These are phyloP conservation scores for Spodoptera picta DNA, from an alignment of 2,888 invertebrate species.

Conservation along the genomic window DNA sequence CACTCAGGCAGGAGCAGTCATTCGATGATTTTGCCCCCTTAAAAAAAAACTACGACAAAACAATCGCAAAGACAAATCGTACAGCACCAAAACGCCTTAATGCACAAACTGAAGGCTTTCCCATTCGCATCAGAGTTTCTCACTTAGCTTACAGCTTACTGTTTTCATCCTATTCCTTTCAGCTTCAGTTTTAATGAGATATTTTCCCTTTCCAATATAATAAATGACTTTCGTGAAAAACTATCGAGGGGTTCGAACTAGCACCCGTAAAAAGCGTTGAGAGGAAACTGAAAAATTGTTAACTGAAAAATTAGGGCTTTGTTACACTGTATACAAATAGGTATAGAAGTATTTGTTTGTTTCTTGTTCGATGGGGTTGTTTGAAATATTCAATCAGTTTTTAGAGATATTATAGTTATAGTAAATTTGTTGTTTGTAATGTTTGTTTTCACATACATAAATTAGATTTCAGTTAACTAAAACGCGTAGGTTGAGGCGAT, in stretches of 20 bases:
- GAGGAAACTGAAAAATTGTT: neutral
- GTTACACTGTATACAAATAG: too few relatives aligned
- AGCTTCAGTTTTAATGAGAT: constrained; percentile 61
- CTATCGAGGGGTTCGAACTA: constrained; percentile 39
- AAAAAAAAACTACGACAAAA: neutral
- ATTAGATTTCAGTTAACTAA: too few relatives aligned
- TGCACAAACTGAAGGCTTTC: constrained; percentile 25
- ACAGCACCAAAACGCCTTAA: constrained; percentile 18
- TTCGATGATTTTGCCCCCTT: too few relatives aligned
- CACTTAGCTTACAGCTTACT: constrained; percentile 50
- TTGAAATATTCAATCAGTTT: too few relatives aligned
- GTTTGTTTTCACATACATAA: too few relatives aligned
- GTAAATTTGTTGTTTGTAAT: too few relatives aligned
- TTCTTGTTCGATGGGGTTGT: too few relatives aligned
- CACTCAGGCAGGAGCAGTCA: too few relatives aligned
- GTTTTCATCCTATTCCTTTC: constrained; percentile 41
- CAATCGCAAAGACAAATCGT: constrained; percentile 26
- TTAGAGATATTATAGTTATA: too few relatives aligned
- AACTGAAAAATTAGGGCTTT: neutral
- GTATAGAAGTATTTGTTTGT: too few relatives aligned
- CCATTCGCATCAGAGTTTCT: constrained; percentile 40
- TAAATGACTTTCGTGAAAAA: constrained; percentile 52
- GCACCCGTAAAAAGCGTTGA: constrained; percentile 14
- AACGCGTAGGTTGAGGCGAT: too few relatives aligned
- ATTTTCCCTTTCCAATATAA: constrained; percentile 51